Evolutionary conservation across 2,888 invertebrate species (phyloP), one percentile per base, ranked within the genome.

Genomic region (Drosophila mayaguana): DNA sequence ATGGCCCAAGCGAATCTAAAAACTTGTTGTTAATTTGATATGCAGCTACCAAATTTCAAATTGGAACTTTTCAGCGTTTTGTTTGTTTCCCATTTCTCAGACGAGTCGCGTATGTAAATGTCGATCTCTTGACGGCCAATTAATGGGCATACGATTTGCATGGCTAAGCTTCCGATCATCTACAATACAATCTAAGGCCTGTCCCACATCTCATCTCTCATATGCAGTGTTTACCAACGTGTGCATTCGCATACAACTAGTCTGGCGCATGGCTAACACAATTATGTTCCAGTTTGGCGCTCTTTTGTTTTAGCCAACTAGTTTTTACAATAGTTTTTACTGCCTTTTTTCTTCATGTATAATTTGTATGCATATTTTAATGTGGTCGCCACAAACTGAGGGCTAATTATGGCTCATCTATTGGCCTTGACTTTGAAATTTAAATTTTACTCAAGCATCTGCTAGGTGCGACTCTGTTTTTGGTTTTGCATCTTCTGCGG

Each of bases 351-450:
- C 32, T 50, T 28, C 28, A 18, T 11, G 8, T 18, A 32, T 32
- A 28, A 32, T 65, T 18, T 51, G n/a, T 46, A 60, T 73, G 56
- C 63, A 46, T 57, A 55, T 32, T 74, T 79, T 68, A 45, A 54
- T 67, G 34, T 63, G 34, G 62, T n/a, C 51, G 66, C 59, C 73
- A 64, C 48, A 40, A 22, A 38, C 20, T 18, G 50, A 9, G 22
- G 34, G 75, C 59, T 80, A 75, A 75, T 80, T 75, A 80, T 50
- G 43, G 6, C 59, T 45, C 48, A 38, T 34, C 16, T 20, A 28
- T 51, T 64, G 84, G 36, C 89, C 82, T 86, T 86, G 87, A 83
- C 83, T 80, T 88, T 80, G 82, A 51, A 69, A 65, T 80, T 70
- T 34, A 61, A 67, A 65, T 63, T 62, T 62, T 65, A 64, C 62